Evolutionary conservation across 2,797 vertebrate genomes (phyloP).

Genomic region (Spinus olivaceus): DNA sequence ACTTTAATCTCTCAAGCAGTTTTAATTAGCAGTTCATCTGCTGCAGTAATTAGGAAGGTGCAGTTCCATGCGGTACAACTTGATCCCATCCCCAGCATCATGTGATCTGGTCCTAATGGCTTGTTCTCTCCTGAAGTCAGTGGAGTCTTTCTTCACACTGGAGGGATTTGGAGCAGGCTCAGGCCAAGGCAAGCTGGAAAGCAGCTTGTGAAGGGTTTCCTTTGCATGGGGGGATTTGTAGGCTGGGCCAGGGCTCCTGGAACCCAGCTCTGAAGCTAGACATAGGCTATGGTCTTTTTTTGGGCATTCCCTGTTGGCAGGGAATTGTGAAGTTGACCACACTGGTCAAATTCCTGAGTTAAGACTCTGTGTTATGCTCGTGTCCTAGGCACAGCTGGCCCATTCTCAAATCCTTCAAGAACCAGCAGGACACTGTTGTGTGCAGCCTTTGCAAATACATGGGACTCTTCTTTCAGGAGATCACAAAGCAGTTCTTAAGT

Average conservation of each 20-base stretch:
- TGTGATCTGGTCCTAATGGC: background rate
- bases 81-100: background rate
- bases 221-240: background rate
- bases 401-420: background rate
- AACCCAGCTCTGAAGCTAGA: background rate
- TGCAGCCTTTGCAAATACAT: accelerated
- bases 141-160: background rate
- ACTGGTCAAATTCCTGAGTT: background rate
- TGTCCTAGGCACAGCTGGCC: background rate
- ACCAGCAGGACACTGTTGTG: background rate
- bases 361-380: background rate
- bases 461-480: background rate
- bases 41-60: background rate
- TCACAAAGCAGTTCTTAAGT: background rate
- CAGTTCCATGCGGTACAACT: background rate
- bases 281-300: background rate
- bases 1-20: background rate
- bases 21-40: background rate
- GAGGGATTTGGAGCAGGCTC: background rate
- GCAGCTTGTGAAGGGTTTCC: background rate
- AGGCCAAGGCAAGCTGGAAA: background rate
- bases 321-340: background rate
- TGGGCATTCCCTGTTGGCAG: background rate
- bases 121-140: background rate
- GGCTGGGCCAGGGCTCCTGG: background rate